These are phyloP conservation scores for Colostygia pectinataria DNA, from an alignment of 2,888 invertebrate genomes.

Conservation along the genomic window DNA sequence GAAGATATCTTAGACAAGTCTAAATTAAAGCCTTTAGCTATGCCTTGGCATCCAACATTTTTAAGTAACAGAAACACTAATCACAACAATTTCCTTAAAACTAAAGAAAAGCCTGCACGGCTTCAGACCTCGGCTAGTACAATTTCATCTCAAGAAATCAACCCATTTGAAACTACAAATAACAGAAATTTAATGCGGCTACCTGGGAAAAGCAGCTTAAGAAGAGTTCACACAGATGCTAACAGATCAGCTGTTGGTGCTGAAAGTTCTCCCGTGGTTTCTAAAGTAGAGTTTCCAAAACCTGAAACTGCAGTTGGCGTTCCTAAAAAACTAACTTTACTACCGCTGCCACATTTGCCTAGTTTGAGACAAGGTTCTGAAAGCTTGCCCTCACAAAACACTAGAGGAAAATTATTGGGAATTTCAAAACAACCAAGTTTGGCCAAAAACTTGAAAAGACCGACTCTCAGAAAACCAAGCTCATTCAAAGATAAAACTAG, in stretches of 20 bases:
- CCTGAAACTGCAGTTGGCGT: conserved; percentile 22
- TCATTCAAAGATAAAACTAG: conserved; percentile 34
- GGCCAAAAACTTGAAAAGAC: conserved; percentile 26
- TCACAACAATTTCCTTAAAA: conserved; percentile 20
- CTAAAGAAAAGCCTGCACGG: conserved; percentile 23
- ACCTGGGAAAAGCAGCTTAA: conserved; percentile 5
- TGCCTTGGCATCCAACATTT: conserved; percentile 9
- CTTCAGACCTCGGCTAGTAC: conserved; percentile 27
- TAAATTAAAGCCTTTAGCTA: conserved; percentile 33
- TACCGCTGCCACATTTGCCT: conserved; percentile 26
- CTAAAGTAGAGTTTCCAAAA: conserved; percentile 41
- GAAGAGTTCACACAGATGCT: conserved; percentile 7
- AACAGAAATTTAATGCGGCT: conserved; percentile 1
- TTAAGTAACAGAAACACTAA: conserved; percentile 11
- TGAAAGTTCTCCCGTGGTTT: conserved; percentile 45
- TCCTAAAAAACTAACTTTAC: conserved; percentile 16
- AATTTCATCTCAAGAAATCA: conserved; percentile 15
- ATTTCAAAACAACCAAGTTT: conserved; percentile 28
- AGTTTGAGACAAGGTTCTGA: conserved; percentile 23
- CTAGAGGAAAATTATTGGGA: conserved; percentile 16
- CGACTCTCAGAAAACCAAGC: conserved; percentile 32
- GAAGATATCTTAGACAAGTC: conserved; percentile 50
- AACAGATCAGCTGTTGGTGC: conserved; percentile 28
- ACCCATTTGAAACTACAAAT: conserved; percentile 5
- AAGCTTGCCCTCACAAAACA: conserved; percentile 5